Evolutionary conservation across 2,888 invertebrate genomes (phyloP), one percentile per base, ranked within the genome.

Genomic region (Tupiocoris notatus): DNA sequence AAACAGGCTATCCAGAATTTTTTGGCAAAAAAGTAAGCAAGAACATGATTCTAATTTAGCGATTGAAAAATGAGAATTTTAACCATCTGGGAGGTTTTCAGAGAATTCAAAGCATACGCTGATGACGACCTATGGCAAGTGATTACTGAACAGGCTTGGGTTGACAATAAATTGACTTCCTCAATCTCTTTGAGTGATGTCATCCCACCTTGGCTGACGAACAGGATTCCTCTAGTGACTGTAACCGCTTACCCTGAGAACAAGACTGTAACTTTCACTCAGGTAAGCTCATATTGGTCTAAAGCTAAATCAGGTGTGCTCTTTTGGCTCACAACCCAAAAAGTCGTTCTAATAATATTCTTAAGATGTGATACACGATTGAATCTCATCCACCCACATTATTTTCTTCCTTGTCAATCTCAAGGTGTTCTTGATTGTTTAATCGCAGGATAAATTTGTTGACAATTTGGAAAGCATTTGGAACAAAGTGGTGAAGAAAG

Each of bases 161-260:
- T 86, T 59, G 90, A 90, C 81, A 84, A 85, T 0, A 88, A 86
- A 76, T 83, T 92, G 0, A 86, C 88, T 59, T 80, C 83, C 0
- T 83, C 86, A 9, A 85, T 90, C 63, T 89, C 89, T 75, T 86
- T 91, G n/a, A 87, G 87, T 79, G 88, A 89, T 59, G 90, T 95
- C 54, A 93, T 92, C 1, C 88, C 88, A 56, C 90, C 92, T 16
- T 96, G 95, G 95, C 91, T 93, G 18, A 88, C 89, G 16, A 92
- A 92, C 81, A 87, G 94, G 39, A 85, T 93, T 58, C 95, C 94
- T 0, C 87, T 93, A 1, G 86, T 94, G 39, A 90, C 88, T 59
- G 90, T 92, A 7, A 86, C 85, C 16, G 88, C 93, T 79, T 87
- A 92, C 82, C 92, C 92, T 82, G 84, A 86, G 0, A 86, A 86